A percentile compares a stretch with the other conserved stretches of the same genome.
Evolutionary conservation across 2,113 vertebrate species (phyloP).

Genomic region (Antennarius striatus): DNA sequence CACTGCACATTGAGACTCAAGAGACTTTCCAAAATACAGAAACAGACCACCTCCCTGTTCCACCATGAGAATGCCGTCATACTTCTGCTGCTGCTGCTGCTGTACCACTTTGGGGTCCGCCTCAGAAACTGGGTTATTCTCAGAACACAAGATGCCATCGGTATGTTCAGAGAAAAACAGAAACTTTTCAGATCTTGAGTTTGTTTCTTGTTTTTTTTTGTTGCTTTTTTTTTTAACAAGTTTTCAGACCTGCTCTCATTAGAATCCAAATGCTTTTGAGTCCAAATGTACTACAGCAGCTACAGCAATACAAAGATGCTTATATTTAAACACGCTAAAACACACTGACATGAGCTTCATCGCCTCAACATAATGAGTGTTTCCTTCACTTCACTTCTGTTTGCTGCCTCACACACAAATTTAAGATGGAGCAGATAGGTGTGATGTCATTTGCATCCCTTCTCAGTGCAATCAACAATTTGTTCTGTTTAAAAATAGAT

Average conservation of each 20-base stretch:
- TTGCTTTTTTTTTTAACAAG: not conserved
- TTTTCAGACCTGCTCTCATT: not conserved
- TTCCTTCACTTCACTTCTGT: not conserved
- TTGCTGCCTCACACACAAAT: conserved; percentile 4
- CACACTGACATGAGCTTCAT: too few species aligned
- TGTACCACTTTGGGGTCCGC: conserved; percentile 26
- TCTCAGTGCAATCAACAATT: too few species aligned
- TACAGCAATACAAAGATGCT: conserved; percentile 23
- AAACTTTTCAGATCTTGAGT: conserved; percentile 6
- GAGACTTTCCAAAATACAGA: conserved; percentile 54
- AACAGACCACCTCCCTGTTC: conserved; percentile 54
- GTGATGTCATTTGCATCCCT: not conserved
- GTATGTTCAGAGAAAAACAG: conserved; percentile 29
- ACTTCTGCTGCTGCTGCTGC: conserved; percentile 39
- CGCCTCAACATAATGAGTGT: too few species aligned
- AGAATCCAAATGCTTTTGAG: too few species aligned
- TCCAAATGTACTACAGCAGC: not conserved
- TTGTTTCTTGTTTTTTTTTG: not conserved
- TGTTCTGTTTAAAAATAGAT: too few species aligned
- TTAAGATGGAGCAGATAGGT: not conserved
- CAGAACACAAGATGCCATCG: conserved; percentile 7
- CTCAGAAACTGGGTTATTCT: conserved; percentile 24
- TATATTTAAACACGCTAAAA: not conserved
- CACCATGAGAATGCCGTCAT: conserved; percentile 35
- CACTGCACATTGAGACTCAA: conserved; percentile 50